These are phyloP conservation scores for Drosophila atripex DNA, from an alignment of 2,888 invertebrate species.

Conservation along the genomic window DNA sequence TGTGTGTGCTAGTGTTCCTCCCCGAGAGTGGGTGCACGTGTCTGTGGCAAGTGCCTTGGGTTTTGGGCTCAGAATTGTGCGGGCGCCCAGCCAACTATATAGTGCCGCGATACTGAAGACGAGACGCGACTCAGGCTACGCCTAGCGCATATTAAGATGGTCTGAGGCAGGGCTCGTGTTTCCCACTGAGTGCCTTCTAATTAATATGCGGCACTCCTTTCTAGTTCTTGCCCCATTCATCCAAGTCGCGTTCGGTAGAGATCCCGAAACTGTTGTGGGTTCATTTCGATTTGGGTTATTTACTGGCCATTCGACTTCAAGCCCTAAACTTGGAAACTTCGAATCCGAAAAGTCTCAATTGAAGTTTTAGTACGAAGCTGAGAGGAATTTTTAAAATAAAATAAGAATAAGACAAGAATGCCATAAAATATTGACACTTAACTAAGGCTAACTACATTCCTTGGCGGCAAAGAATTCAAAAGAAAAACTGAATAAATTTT, in stretches of 20 bases:
- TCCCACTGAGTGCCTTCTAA: slow-evolving; percentile 54
- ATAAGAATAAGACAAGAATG: not conserved
- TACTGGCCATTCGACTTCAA: slow-evolving; percentile 14
- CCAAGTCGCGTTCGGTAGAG: too few species aligned
- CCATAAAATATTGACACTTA: not conserved
- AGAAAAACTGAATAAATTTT: slow-evolving; percentile 1
- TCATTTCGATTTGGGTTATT: slow-evolving; percentile 42
- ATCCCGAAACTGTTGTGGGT: slow-evolving; percentile 59
- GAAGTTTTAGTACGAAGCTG: slow-evolving; percentile 31
- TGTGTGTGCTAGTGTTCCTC: too few species aligned
- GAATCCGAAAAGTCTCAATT: slow-evolving; percentile 11
- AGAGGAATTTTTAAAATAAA: not conserved
- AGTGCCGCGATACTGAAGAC: slow-evolving; percentile 10
- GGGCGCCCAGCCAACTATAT: slow-evolving; percentile 59
- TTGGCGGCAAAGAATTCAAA: slow-evolving; percentile 10
- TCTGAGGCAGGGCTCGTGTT: slow-evolving; percentile 54
- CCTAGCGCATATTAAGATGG: slow-evolving; percentile 61
- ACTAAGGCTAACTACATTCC: slow-evolving; percentile 5
- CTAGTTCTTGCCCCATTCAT: slow-evolving; percentile 26
- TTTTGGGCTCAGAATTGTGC: slow-evolving; percentile 48
- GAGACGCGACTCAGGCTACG: slow-evolving; percentile 52
- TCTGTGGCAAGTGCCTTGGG: slow-evolving; percentile 62
- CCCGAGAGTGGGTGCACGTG: slow-evolving; percentile 62
- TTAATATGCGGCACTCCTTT: slow-evolving; percentile 79
- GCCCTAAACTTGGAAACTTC: not conserved